Conservation (phyloP, 2,888 invertebrate genomes). For the Patella depressa region DNA sequence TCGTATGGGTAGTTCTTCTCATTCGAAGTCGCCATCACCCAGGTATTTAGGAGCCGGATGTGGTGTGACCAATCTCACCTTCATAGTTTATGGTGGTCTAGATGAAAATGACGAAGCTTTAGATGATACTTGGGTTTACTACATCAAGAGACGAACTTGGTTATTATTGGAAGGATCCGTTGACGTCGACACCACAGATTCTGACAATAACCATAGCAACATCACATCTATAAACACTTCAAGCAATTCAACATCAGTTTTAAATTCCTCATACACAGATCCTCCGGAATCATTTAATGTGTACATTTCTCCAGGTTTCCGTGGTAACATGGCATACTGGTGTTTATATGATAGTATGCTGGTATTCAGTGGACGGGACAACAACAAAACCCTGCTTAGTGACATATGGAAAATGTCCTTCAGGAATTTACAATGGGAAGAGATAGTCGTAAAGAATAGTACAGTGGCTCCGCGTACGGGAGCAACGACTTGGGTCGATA, state of each 20-base stretch:
- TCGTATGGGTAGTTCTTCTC: conserved; percentile 12
- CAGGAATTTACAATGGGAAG: conserved; percentile 44
- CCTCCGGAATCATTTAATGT: neutral
- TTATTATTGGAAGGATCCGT: neutral
- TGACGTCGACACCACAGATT: too few relatives aligned
- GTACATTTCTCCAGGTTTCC: conserved; percentile 30
- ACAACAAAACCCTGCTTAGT: conserved; percentile 39
- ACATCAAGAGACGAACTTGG: conserved; percentile 32
- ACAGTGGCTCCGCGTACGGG: conserved; percentile 48
- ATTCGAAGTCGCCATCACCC: conserved; percentile 33
- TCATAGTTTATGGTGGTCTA: conserved; percentile 60
- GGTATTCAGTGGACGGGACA: conserved; percentile 54
- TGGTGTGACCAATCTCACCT: conserved; percentile 41
- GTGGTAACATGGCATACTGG: conserved; percentile 57
- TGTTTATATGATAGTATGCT: conserved; percentile 46
- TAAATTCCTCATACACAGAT: neutral
- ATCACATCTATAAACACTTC: too few relatives aligned
- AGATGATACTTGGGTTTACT: conserved; percentile 59
- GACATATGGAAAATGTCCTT: conserved; percentile 58
- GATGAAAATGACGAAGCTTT: conserved; percentile 42
- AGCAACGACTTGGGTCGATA: conserved; percentile 46
- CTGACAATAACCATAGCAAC: too few relatives aligned
- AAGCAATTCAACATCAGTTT: too few relatives aligned
- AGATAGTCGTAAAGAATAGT: conserved; percentile 25
- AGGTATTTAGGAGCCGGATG: conserved; percentile 55